Evolutionary conservation across 53 echinoderm and acorn worm species (phyloP).

Genomic region (Paracentrotus lividus): DNA sequence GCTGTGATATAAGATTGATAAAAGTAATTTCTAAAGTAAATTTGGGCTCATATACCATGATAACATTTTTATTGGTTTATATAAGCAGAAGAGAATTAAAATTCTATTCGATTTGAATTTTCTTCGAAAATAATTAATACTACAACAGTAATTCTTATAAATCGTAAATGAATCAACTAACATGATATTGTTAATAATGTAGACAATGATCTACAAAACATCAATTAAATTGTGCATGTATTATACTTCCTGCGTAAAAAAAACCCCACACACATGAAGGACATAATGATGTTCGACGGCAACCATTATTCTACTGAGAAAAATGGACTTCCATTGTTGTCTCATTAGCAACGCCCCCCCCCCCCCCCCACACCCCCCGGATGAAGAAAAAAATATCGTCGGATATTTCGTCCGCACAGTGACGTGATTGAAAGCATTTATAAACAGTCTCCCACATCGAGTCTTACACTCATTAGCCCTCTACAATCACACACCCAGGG

Average conservation of each 20-base stretch:
- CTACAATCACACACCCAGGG: not conserved
- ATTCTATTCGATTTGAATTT: too few species aligned
- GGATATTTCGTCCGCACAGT: not conserved
- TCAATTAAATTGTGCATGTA: too few species aligned
- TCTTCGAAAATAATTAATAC: too few species aligned
- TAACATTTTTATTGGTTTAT: too few species aligned
- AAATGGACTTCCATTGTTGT: not conserved
- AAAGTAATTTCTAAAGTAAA: too few species aligned
- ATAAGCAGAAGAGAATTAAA: too few species aligned
- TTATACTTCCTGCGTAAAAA: not conserved
- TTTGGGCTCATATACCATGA: too few species aligned
- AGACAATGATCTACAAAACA: too few species aligned
- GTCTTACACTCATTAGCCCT: not conserved
- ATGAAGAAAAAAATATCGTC: not conserved
- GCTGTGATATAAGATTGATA: too few species aligned
- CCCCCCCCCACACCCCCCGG: not conserved
- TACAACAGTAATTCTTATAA: too few species aligned
- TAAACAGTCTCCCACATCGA: not conserved
- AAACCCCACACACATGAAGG: not conserved
- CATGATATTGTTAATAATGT: too few species aligned
- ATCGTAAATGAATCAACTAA: too few species aligned
- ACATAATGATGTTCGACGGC: not conserved
- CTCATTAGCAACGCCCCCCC: not conserved
- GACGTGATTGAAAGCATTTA: slow-evolving; percentile 15
- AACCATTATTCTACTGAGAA: not conserved